These are phyloP conservation scores for Nasonia giraulti DNA, from an alignment of 1,140 invertebrate genomes.

Conservation along the genomic window DNA sequence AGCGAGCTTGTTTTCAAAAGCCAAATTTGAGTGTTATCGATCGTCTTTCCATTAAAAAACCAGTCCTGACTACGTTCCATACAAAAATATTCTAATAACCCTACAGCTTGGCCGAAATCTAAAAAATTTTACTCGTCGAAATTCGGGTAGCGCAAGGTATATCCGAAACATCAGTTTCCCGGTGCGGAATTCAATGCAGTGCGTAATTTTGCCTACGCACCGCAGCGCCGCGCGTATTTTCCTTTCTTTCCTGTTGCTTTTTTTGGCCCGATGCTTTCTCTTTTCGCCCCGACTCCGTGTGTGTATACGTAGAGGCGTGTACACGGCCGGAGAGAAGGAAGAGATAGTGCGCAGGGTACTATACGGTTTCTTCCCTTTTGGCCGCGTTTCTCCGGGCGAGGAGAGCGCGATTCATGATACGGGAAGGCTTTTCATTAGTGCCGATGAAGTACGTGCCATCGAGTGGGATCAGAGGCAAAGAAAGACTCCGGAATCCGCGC, in stretches of 20 bases:
- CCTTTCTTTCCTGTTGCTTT: neutral
- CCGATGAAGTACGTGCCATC: neutral
- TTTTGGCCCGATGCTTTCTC: neutral
- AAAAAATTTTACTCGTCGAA: too few relatives aligned
- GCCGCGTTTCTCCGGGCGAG: neutral
- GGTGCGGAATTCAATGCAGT: too few relatives aligned
- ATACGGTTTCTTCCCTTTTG: neutral
- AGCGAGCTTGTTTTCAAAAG: too few relatives aligned
- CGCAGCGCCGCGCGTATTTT: too few relatives aligned
- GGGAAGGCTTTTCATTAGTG: neutral
- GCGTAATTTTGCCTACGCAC: too few relatives aligned
- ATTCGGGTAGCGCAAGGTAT: too few relatives aligned
- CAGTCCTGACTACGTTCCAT: too few relatives aligned
- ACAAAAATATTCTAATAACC: too few relatives aligned
- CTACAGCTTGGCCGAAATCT: too few relatives aligned
- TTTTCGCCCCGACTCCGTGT: neutral
- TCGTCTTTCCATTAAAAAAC: too few relatives aligned
- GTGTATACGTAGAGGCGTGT: neutral
- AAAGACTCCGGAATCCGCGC: neutral
- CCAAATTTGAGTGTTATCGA: too few relatives aligned
- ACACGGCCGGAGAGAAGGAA: neutral
- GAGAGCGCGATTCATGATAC: neutral
- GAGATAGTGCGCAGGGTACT: neutral
- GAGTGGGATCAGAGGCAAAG: neutral
- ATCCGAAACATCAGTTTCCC: too few relatives aligned